phyloP scores from a whole-genome alignment of 1,140 invertebrate genomes.

The Grapholita molesta region DNA sequence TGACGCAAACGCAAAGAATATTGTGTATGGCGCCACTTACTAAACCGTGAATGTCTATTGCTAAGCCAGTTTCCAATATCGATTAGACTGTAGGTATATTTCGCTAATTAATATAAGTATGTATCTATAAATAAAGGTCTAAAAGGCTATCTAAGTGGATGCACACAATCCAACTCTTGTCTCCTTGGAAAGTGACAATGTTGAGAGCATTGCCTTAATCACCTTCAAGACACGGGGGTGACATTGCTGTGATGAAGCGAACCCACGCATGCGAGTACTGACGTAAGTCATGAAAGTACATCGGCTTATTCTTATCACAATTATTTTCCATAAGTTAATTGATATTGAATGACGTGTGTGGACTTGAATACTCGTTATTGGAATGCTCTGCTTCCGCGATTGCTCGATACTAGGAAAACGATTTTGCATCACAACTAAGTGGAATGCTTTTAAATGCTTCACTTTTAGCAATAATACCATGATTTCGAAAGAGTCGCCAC shows the following conservation, averaged over 20 bases:
- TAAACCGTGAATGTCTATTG: not conserved
- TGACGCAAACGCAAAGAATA: not conserved
- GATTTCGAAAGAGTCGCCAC: not conserved
- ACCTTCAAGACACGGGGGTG: slow-evolving; percentile 43
- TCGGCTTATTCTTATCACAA: not conserved
- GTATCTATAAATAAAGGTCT: not conserved
- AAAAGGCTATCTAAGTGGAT: not conserved
- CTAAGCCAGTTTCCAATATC: slow-evolving; percentile 9
- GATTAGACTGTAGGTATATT: slow-evolving; percentile 22
- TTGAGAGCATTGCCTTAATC: slow-evolving; percentile 19
- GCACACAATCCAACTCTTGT: not conserved
- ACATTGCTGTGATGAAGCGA: slow-evolving; percentile 54
- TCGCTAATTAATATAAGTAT: not conserved
- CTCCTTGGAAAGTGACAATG: not conserved
- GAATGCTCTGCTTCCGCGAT: not conserved
- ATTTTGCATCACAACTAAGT: not conserved
- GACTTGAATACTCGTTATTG: not conserved
- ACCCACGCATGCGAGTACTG: slow-evolving; percentile 40
- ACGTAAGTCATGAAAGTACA: slow-evolving; percentile 19
- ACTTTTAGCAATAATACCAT: not conserved
- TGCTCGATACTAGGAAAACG: not conserved
- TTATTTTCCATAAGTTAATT: slow-evolving; percentile 3
- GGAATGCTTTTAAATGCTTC: not conserved
- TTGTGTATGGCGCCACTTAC: not conserved
- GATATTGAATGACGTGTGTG: not conserved